A percentile compares a stretch with the other conserved stretches of the same genome.
Conservation (phyloP, 2,797 vertebrate genomes). For the Coregonus ussuriensis region DNA sequence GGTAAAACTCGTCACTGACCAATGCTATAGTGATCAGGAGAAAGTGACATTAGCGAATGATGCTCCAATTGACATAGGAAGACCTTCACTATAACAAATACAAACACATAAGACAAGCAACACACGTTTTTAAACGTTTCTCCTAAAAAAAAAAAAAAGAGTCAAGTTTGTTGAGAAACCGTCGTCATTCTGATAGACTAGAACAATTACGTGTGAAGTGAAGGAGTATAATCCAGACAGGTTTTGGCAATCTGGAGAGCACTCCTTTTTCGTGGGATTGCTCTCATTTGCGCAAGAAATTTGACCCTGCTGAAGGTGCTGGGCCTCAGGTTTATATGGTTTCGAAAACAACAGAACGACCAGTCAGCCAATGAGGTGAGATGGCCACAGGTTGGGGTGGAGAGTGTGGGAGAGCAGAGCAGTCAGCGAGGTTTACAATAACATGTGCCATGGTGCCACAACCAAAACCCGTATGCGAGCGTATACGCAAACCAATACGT, state of each 20-base stretch:
- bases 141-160: neutral
- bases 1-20: neutral
- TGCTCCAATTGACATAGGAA: neutral
- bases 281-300: conserved; percentile 54
- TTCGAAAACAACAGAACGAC: conserved; percentile 49
- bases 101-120: neutral
- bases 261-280: conserved; percentile 7
- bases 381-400: conserved; percentile 57
- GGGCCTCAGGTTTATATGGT: conserved; percentile 72
- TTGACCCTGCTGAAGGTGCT: conserved; percentile 63
- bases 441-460: conserved; percentile 22
- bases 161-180: conserved; percentile 4
- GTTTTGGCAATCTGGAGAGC: conserved; percentile 2
- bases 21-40: neutral
- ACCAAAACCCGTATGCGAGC: neutral
- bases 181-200: conserved; percentile 19
- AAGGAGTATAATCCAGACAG: conserved; percentile 9
- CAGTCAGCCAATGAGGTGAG: conserved; percentile 63
- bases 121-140: neutral
- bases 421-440: conserved; percentile 22
- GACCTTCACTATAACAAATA: neutral
- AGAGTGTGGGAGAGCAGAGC: conserved; percentile 37
- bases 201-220: too few species aligned
- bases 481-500: neutral
- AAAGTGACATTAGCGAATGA: neutral